Conservation (phyloP, 2,113 vertebrate genomes). For the Thomomys bottae region DNA sequence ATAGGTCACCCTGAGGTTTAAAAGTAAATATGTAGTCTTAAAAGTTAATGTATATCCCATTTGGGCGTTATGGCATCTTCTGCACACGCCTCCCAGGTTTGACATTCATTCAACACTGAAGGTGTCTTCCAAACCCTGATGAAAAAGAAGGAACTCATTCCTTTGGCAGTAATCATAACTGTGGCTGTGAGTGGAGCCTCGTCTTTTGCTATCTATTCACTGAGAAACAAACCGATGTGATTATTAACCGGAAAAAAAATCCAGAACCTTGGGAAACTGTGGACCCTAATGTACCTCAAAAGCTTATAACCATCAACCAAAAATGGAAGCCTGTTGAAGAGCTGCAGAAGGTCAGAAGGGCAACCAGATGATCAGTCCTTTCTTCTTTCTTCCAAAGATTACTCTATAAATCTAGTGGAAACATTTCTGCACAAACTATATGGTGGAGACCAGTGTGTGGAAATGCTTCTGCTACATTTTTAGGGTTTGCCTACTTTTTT, state of each 20-base stretch:
- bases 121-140: constrained; percentile 84
- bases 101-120: not conserved
- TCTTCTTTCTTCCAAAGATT: constrained; percentile 61
- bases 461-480: constrained; percentile 93
- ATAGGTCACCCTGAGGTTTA: not conserved
- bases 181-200: constrained; percentile 83
- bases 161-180: constrained; percentile 85
- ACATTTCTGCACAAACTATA: constrained; percentile 91
- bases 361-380: constrained; percentile 84
- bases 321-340: constrained; percentile 92
- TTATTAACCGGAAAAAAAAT: constrained; percentile 87
- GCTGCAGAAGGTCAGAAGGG: constrained; percentile 87
- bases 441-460: constrained; percentile 89
- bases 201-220: constrained; percentile 83
- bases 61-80: too few relatives aligned
- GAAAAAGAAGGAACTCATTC: constrained; percentile 92
- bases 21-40: not conserved
- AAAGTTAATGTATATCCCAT: too few relatives aligned
- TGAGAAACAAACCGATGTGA: constrained; percentile 89
- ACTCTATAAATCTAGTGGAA: constrained; percentile 91
- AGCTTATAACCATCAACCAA: constrained; percentile 92
- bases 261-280: constrained; percentile 93
- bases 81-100: constrained; percentile 53
- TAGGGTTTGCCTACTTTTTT: constrained; percentile 87
- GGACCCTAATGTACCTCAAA: constrained; percentile 89